Evolutionary conservation across 2,797 vertebrate species (phyloP).

Genomic region (Cyprinella venusta): DNA sequence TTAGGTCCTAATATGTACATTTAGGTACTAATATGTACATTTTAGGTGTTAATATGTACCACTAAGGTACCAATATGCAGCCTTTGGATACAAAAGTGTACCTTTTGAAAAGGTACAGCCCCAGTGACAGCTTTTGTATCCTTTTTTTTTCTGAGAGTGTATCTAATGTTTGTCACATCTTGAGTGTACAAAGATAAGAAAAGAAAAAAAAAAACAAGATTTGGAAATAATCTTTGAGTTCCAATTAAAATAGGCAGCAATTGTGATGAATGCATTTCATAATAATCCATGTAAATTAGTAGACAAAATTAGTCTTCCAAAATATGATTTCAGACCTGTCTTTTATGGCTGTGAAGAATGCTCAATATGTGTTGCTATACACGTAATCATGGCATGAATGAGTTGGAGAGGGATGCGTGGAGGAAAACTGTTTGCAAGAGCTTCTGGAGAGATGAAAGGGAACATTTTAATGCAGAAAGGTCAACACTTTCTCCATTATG

Average conservation of each 20-base stretch:
- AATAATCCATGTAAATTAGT: not conserved
- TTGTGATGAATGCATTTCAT: not conserved
- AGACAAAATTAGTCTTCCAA: no score
- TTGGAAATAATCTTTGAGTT: not conserved
- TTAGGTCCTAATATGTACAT: no score
- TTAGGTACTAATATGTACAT: no score
- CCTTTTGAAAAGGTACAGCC: no score
- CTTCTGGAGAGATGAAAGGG: slow-evolving; percentile 42
- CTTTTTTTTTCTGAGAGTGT: no score
- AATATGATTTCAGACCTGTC: not conserved
- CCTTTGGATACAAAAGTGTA: no score
- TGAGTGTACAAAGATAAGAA: not conserved
- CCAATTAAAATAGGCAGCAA: not conserved
- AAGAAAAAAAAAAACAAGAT: not conserved
- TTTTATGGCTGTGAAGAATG: not conserved
- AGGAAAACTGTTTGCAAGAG: slow-evolving; percentile 60
- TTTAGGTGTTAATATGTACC: no score
- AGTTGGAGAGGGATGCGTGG: not conserved
- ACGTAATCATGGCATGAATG: not conserved
- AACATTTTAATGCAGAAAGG: slow-evolving; percentile 30
- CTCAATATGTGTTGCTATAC: not conserved
- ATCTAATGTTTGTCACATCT: not conserved
- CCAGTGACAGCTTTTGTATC: no score
- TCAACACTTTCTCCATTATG: slow-evolving; percentile 51
- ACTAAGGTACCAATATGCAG: no score